Evolutionary conservation across 2,888 invertebrate genomes (phyloP), one percentile per base, ranked within the genome.

Genomic region (Ceramica pisi): DNA sequence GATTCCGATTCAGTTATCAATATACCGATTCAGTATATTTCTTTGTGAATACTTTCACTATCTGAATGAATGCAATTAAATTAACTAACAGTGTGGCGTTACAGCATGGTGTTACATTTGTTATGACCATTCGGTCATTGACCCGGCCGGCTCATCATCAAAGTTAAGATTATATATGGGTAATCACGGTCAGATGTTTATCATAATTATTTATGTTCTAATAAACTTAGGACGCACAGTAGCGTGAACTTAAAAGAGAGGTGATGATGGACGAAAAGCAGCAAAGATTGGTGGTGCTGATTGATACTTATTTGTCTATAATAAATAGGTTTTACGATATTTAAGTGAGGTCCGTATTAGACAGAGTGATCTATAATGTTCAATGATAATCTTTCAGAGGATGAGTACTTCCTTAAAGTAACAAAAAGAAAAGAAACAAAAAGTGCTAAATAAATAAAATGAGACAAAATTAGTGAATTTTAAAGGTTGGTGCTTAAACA

Each of bases 231-330:
- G n/a, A 46, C 35, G 77, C 4, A 21, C 5, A 26, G 48, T 55
- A 48, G 68, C 26, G 46, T 31, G 16, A 48, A 59, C 23, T 23
- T 71, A 48, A 62, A 78, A 72, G 41, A 14, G 31, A 71, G 38
- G 63, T 78, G 79, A 12, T 8, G 72, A 78, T 53, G 4, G 79
- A 78, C n/a, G 44, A 38, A 46, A 76, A 50, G 9, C 79, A 26
- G 31, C n/a, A 63, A 53, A 19, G 12, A 59, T 59, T 23, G n/a
- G 12, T 16, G 21, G 60, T 23, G 70, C 1, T 55, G 78, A 59
- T 38, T 51, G 77, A 59, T 53, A 46, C 5, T 31, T n/a, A 53
- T 59, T 44, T 38, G 50, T 66, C 6, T 72, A 44, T 53, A 44
- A 53, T 53, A 53, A 69, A 12, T n/a, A 19, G 2, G 16, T 16